Conservation (phyloP, 1,140 invertebrate species). For the Aricia agestis region DNA sequence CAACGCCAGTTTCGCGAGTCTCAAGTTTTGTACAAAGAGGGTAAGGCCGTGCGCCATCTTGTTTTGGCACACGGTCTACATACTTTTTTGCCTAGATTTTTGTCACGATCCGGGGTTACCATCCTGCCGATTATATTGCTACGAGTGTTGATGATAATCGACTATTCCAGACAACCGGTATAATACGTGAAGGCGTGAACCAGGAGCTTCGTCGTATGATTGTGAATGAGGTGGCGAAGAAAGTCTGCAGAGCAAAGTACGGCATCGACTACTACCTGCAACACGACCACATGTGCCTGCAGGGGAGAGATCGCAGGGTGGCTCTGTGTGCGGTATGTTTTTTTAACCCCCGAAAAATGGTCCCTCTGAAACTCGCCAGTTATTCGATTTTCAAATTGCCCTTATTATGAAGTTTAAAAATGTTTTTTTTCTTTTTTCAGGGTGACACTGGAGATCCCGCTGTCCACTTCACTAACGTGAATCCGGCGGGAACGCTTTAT, state of each 20-base stretch:
- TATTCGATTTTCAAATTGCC: no score
- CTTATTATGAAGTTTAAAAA: no score
- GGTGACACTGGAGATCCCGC: conserved; percentile 65
- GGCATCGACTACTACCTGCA: conserved; percentile 61
- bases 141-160: neutral
- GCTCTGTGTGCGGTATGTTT: conserved; percentile 59
- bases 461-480: conserved; percentile 56
- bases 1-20: no score
- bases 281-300: conserved; percentile 59
- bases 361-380: no score
- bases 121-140: neutral
- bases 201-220: conserved; percentile 64
- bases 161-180: conserved; percentile 50
- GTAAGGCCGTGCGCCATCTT: no score
- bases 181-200: conserved; percentile 61
- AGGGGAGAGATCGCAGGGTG: conserved; percentile 50
- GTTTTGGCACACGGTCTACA: no score
- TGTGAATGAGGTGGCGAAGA: conserved; percentile 40
- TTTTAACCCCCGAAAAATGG: no score
- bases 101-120: no score
- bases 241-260: conserved; percentile 49
- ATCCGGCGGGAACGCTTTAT: conserved; percentile 50
- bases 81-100: no score
- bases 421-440: conserved; percentile 25
- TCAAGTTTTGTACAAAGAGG: no score